Evolutionary conservation across 2,888 invertebrate species (phyloP), one percentile per base, ranked within the genome.

Genomic region (Euplexia lucipara): DNA sequence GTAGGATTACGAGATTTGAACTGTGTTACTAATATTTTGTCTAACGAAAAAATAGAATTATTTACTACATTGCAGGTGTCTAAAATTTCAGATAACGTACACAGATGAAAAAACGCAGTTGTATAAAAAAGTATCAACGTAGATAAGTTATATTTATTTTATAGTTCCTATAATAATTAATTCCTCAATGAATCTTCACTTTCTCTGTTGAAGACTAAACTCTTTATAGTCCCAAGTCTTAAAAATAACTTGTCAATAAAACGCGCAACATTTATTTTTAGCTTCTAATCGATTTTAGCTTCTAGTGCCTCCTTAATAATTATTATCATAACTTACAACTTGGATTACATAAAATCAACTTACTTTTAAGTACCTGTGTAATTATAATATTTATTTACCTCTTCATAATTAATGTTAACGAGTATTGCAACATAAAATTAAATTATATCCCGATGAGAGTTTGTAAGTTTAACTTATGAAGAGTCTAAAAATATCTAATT

Each of bases 381-480:
- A 51, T 73, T 54, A 65, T 65, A 63, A 47, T 72, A 72, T 71
- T 68, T 63, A 52, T 45, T 64, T 67, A 26, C 34, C 30, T 18
- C 20, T 26, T 51, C 37, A 34, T 62, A 61, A 61, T 44, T n/a
- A 4, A 72, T 52, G 22, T 52, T 72, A 47, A 64, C 41, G 64
- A 63, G 12, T 30, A 30, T 30, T 35, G 30, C 65, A 16, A 52
- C 45, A 35, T 42, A 41, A 68, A 30, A 37, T 18, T 54, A 22
- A 48, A 60, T 22, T 30, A 16, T 8, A 5, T 0, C n/a, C 2
- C 9, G 10, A 9, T 20, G 14, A 39, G 34, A 61, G 16, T 45
- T 44, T 16, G 2, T 16, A 4, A 45, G 2, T 20, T 34, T 9
- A n/a, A n/a, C 1, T 16, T 20, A 32, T 8, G n/a, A 42, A 26